phyloP scores from a whole-genome alignment of 2,113 vertebrate species.

The Polyodon spathula region DNA sequence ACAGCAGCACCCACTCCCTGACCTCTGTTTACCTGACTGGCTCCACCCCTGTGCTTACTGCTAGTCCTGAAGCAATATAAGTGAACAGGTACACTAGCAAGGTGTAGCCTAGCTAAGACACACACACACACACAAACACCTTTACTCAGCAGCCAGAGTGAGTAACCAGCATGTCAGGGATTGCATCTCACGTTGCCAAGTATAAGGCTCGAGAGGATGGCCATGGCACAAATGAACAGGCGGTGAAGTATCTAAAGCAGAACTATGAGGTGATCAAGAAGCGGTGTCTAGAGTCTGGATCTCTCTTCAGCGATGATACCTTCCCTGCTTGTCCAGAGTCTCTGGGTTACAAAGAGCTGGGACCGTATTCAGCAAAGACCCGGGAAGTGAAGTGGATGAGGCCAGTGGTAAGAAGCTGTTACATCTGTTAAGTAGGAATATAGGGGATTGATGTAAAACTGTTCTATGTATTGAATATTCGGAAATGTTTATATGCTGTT shows the following conservation, averaged over 20 bases:
- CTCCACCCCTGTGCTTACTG: too few species aligned
- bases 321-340: conserved; percentile 59
- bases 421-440: too few species aligned
- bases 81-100: too few species aligned
- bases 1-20: too few species aligned
- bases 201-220: conserved; percentile 18
- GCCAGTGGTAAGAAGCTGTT: conserved; percentile 55
- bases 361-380: conserved; percentile 57
- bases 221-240: conserved; percentile 40
- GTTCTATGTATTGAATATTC: too few species aligned
- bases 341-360: conserved; percentile 64
- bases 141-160: too few species aligned
- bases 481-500: too few species aligned
- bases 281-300: conserved; percentile 45
- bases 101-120: too few species aligned
- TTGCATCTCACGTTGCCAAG: conserved; percentile 16
- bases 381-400: conserved; percentile 66
- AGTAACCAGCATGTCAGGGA: conserved; percentile 42
- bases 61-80: too few species aligned
- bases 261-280: conserved; percentile 54
- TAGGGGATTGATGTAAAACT: too few species aligned
- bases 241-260: conserved; percentile 59
- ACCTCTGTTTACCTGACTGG: too few species aligned
- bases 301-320: conserved; percentile 64
- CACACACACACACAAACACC: too few species aligned